Conservation (phyloP, 2,113 vertebrate species). For the Nycticryphes semicollaris region DNA sequence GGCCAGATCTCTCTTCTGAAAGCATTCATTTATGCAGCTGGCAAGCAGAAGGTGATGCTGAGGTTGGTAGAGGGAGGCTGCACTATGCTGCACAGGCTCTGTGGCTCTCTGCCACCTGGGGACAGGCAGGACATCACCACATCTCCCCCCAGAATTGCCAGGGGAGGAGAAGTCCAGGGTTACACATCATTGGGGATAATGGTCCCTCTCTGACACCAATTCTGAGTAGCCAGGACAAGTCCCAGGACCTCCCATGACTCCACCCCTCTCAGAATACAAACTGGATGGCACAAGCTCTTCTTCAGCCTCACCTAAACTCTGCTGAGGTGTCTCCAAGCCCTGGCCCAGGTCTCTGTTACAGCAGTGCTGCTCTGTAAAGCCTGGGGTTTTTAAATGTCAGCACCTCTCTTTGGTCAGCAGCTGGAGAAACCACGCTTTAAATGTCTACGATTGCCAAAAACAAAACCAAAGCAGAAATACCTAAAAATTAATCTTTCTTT, state of each 20-base stretch:
- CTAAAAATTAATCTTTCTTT: neutral
- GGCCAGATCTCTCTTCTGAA: neutral
- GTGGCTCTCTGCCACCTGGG: neutral
- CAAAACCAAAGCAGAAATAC: neutral
- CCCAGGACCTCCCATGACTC: neutral
- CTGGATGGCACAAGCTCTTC: neutral
- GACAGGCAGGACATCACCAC: neutral
- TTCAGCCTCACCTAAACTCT: neutral
- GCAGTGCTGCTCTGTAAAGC: neutral
- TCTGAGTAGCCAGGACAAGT: neutral
- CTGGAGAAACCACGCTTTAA: neutral
- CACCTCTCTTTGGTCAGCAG: neutral
- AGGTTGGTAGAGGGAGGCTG: neutral
- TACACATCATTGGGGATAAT: fast-evolving
- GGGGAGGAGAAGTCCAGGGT: neutral
- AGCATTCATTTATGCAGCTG: neutral
- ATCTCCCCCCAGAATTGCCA: neutral
- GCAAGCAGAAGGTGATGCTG: neutral
- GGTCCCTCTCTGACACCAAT: neutral
- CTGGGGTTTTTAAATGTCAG: neutral
- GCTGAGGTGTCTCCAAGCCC: neutral
- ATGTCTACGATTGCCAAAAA: neutral
- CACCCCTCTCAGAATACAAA: neutral
- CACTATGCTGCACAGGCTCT: fast-evolving
- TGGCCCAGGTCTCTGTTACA: neutral